Percentiles rank a stretch among this genome's conserved stretches.
These are phyloP conservation scores for Carassius gibelio DNA, from an alignment of 2,113 vertebrate species.

Conservation along the genomic window DNA sequence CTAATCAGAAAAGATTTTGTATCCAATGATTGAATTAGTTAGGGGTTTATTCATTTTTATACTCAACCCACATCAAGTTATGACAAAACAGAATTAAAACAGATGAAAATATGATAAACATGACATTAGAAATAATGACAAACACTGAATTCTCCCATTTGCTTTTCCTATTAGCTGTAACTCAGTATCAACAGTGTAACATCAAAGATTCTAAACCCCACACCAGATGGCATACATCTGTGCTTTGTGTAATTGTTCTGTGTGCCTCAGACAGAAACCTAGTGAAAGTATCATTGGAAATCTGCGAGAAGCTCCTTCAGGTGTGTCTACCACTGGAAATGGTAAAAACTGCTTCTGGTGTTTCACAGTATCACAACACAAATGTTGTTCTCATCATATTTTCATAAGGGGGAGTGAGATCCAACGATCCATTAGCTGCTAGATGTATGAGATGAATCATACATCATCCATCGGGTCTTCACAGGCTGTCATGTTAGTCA, in stretches of 20 bases:
- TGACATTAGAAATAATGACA: constrained; percentile 2
- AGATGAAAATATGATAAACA: not conserved
- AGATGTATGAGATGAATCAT: not conserved
- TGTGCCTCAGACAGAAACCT: not conserved
- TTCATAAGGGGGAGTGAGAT: not conserved
- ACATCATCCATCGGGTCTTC: constrained; percentile 22
- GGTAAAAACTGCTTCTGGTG: not conserved
- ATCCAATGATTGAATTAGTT: too few relatives aligned
- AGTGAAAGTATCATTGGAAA: not conserved
- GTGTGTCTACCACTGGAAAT: not conserved
- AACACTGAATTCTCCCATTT: constrained; percentile 1
- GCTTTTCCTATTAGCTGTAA: not conserved
- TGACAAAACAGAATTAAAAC: not conserved
- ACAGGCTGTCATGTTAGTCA: not conserved
- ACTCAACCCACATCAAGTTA: not conserved
- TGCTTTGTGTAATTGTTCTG: not conserved
- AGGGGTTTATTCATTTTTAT: not conserved
- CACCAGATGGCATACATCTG: not conserved
- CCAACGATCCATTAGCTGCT: constrained; percentile 29
- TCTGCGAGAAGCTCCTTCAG: not conserved
- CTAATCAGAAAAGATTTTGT: too few relatives aligned
- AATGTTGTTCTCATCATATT: constrained; percentile 14
- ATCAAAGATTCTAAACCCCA: not conserved
- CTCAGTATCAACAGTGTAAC: not conserved
- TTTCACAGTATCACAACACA: not conserved